Evolutionary conservation across 1,140 invertebrate genomes (phyloP).

Genomic region (Papilio xuthus): DNA sequence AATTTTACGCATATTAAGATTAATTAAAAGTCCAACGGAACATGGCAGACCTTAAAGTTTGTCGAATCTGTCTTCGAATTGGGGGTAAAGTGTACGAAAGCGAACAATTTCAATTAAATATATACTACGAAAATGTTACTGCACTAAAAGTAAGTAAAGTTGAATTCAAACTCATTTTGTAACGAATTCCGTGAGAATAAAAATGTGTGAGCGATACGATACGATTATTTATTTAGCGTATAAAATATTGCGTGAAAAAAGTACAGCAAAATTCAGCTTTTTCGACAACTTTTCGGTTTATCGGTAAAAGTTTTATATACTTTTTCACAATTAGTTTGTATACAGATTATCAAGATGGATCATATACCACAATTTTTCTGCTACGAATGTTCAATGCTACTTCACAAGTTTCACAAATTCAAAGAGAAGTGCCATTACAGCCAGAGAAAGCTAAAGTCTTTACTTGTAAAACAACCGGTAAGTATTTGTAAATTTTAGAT

Average conservation of each 20-base stretch:
- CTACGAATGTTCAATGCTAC: constrained; percentile 65
- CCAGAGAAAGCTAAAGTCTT: constrained; percentile 55
- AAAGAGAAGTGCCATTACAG: constrained; percentile 68
- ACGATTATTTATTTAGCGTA: too few relatives aligned
- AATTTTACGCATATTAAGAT: not conserved
- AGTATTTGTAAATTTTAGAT: constrained; percentile 40
- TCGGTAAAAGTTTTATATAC: not conserved
- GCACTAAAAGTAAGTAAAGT: constrained; percentile 61
- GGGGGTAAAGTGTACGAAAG: constrained; percentile 62
- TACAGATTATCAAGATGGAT: constrained; percentile 58
- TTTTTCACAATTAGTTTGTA: constrained; percentile 21
- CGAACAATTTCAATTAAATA: constrained; percentile 61
- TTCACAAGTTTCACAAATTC: constrained; percentile 73
- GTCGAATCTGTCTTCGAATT: constrained; percentile 66
- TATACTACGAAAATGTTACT: constrained; percentile 69
- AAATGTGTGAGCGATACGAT: too few relatives aligned
- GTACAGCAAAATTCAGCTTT: not conserved
- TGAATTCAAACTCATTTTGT: not conserved
- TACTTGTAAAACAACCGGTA: constrained; percentile 59
- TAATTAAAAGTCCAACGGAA: not conserved
- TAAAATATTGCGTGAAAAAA: not conserved
- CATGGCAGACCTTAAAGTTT: constrained; percentile 58
- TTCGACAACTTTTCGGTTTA: not conserved
- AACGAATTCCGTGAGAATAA: not conserved
- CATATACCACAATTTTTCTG: constrained; percentile 64